Base-by-base conservation (phyloP, 2,113 vertebrate genomes). In the Sarotherodon lohbergeri region DNA sequence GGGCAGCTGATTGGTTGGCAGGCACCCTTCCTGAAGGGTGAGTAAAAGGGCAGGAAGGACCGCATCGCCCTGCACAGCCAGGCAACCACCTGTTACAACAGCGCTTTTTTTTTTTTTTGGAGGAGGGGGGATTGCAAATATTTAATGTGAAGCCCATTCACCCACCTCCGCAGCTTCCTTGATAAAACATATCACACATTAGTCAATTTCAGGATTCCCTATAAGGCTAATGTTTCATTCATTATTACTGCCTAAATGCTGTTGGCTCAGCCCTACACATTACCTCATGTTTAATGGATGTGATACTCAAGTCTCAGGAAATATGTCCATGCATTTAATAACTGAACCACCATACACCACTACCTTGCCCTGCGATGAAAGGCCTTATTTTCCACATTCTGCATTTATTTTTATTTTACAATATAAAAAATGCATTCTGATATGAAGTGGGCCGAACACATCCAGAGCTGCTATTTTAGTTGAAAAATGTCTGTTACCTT, bases 1-100 rank as follows among this genome's bases (percentile, higher is more conserved):
- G 91, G 86, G 88, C 36, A 11, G 80, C 85, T 88, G 90, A 94
- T 92, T 92, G 91, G 90, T 86, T 84, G 85, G 86, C 59, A 90
- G 66, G 83, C 82, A 86, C 32, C 83, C 59, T 90, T 85, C 68
- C 82, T 85, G 79, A 91, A 88, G 79, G 83, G 66, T 84, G 83
- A 90, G 55, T 54, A 73, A 91, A 91, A 91, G 84, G 73, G 78
- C 86, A 90, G 85, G 57, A 81, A 57, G 32, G 85, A 88, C 54
- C n/a, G 36, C 63, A 87, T 5, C 6, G 50, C 82, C 84, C 61
- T 32, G 24, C 80, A 82, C 89, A 85, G 90, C 52, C 81, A 86
- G 89, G 50, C 63, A 87, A 91, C 85, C 48, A 85, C 83, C 61
- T 89, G 50, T 71, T 83, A 46, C 16, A 81, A 50, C 52, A 61